A percentile compares a stretch with the other conserved stretches of the same genome.
These are phyloP conservation scores for Nephrotoma guestfalica DNA, from an alignment of 2,888 invertebrate species.

Conservation along the genomic window DNA sequence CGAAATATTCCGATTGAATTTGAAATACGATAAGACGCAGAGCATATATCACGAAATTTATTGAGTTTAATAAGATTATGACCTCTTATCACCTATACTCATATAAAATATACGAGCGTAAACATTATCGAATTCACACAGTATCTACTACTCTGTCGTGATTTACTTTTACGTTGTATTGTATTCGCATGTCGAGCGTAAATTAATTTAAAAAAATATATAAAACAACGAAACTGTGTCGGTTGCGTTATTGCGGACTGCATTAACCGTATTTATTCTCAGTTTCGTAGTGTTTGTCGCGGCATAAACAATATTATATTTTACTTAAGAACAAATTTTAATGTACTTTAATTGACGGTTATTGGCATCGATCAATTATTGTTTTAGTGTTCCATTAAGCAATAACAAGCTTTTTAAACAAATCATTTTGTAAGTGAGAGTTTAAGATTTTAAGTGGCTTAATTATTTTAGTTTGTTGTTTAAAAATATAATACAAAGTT, in stretches of 20 bases:
- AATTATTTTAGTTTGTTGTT: background rate
- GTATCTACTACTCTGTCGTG: background rate
- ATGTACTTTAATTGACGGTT: too few relatives aligned
- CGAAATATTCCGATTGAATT: background rate
- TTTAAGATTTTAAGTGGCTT: background rate
- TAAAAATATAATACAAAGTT: background rate
- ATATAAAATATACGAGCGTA: background rate
- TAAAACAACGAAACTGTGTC: background rate
- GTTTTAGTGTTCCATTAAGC: too few relatives aligned
- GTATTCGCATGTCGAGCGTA: background rate
- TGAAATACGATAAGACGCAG: background rate
- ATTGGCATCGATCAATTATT: too few relatives aligned
- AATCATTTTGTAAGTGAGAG: too few relatives aligned
- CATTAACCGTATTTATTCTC: background rate
- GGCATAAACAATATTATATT: background rate
- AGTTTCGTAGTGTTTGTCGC: background rate
- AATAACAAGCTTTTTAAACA: too few relatives aligned
- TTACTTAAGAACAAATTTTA: background rate
- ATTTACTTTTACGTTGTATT: background rate
- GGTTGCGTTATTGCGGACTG: background rate
- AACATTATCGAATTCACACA: background rate
- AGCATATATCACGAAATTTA: background rate
- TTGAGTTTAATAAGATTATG: background rate
- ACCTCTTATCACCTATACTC: background rate
- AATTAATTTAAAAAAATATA: background rate